Base-by-base conservation (phyloP, 2,113 vertebrate genomes). In the Coryphaenoides rupestris region DNA sequence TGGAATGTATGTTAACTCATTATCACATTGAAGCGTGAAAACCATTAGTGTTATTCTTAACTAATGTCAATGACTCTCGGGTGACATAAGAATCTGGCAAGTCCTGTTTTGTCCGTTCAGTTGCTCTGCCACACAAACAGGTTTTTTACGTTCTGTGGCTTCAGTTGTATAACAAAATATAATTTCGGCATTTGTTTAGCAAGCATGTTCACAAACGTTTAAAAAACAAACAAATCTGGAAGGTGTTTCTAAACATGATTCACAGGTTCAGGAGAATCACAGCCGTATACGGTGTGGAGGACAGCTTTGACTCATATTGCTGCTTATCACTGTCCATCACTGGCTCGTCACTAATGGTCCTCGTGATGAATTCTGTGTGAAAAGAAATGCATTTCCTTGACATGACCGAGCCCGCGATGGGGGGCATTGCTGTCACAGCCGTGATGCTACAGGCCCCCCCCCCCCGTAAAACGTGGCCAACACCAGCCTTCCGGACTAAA, bases 401-500 rank as follows among this genome's bases (percentile, higher is more conserved):
- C 13, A 12, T 40, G 33, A 40, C 33, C 13, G 6, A 40, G 33
- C 33, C 9, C 13, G 33, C 6, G 13, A 2, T 40, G 33, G 33
- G 33, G 64, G 60, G 65, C 63, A 52, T 19, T 63, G 57, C 77
- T 71, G 63, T 73, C 72, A 65, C 57, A 63, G 67, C 66, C 70
- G 73, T 82, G 73, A 61, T 77, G 66, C 67, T 28, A 62, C 59
- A 40, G 9, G 33, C 33, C n/a, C n/a, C n/a, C n/a, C n/a, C n/a
- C n/a, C n/a, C n/a, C 33, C 9, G 33, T 40, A 40, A 40, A 40
- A 7, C 33, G 33, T 40, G 33, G 33, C 33, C 33, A 80, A 72
- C 71, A 73, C 65, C 61, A 74, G 76, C 75, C 76, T 73, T 74
- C 40, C 5, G 6, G 70, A 84, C 87, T 70, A 83, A 90, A 90